Base-by-base conservation (phyloP, 2,797 vertebrate species). In the Atherinosoma microstoma region DNA sequence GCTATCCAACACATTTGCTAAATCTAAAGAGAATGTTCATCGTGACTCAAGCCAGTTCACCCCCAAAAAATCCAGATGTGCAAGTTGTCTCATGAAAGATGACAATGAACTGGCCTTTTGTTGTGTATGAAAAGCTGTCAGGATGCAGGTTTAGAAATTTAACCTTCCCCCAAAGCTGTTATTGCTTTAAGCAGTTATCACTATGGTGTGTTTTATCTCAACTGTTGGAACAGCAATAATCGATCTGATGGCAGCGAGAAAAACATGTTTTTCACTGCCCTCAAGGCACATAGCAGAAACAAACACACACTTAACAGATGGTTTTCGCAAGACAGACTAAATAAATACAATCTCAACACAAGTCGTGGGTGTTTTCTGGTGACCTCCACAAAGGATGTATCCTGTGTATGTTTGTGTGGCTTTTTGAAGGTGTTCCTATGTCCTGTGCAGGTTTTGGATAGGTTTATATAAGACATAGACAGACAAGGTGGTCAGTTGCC, bases 201-300 rank as follows among this genome's bases (percentile, higher is more conserved):
- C 78, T 74, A 58, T 35, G 29, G 6, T 36, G 67, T 67, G 67
- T 80, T 88, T 85, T 78, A 85, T 89, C 67, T 78, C n/a, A 16
- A 78, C 73, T 79, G 69, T 62, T 83, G 70, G 64, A 83, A 86
- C 73, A 86, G 70, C 66, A 84, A 82, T 87, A 87, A 88, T 86
- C 65, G 62, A 89, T 85, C 74, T 76, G 73, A 89, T 87, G 87
- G 72, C 78, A 81, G 75, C 61, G 34, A 79, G 72, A 69, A 80
- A 82, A 86, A 80, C 84, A 87, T 84, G 85, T 85, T 83, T 84
- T 75, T 75, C 80, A 82, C 59, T 40, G 76, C 62, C 83, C 84
- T 72, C 15, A 42, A 85, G 87, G 76, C 78, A 59, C 60, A 51
- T 42, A 40, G 59, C 71, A 78, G 34, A 84, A 76, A 76, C 78